Evolutionary conservation across 2,888 invertebrate genomes (phyloP), one percentile per base, ranked within the genome.

Genomic region (Neoitamus cyanurus): DNA sequence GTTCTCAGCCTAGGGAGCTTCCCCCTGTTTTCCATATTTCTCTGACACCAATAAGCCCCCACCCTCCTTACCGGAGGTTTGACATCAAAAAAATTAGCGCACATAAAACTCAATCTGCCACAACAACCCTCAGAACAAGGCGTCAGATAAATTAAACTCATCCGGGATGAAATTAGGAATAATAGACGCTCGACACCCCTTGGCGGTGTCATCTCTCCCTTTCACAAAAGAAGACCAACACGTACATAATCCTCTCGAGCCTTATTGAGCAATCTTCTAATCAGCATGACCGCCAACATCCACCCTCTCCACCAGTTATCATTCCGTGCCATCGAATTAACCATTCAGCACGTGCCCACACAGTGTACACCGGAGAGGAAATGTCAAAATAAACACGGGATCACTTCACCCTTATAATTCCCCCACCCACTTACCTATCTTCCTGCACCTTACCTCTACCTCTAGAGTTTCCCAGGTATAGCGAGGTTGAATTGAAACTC

Each of bases 321-420:
- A 15, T 80, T 58, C 34, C 80, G 34, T 34, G 48, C 58, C 80
- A 58, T 58, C 80, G 58, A n/a, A 34, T 31, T 80, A 37, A 20
- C 58, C 73, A 73, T 80, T 58, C 80, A 58, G 31, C 48, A 80
- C 31, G 58, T 58, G 58, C 48, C 28, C 13, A 15, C 31, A 15
- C 28, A 30, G 4, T 28, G 31, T 9, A 46, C 30, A 36, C 78
- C 30, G 42, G 48, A 46, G 11, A 46, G 78, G 46, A 78, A 78
- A 78, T 78, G 78, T 78, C 46, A 58, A 78, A 78, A 78, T 78
- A 46, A 46, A 78, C 31, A 78, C 73, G 20, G 36, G 20, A 7
- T 20, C 34, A 73, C 73, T 34, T 73, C 73, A 36, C 36, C 30
- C 72, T 72, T 72, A 31, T 72, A 3, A n/a, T 31, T 30, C 31